A percentile compares a stretch with the other conserved stretches of the same genome.
Evolutionary conservation across 2,797 vertebrate genomes (phyloP).

Genomic region (Gephyroberyx darwinii): DNA sequence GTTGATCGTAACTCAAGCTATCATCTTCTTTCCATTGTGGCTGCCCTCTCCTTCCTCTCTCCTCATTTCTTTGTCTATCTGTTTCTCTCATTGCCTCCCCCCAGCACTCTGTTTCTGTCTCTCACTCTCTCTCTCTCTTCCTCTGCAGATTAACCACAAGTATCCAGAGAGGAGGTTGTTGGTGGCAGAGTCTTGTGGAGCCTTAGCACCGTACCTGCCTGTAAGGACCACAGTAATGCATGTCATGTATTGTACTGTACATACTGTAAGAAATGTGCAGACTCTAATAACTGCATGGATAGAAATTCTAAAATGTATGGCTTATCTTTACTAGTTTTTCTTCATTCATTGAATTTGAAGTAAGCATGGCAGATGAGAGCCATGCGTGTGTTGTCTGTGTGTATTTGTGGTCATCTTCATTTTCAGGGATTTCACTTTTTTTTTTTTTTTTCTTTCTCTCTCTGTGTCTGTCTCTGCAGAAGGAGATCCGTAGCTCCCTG

Average conservation of each 20-base stretch:
- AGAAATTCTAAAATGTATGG: not conserved
- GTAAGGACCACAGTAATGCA: constrained; percentile 80
- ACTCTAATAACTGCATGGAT: constrained; percentile 5
- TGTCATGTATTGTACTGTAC: not conserved
- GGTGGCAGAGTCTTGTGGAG: constrained; percentile 98
- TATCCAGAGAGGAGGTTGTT: constrained; percentile 97
- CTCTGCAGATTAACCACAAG: constrained; percentile 96
- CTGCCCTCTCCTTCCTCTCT: constrained; percentile 60
- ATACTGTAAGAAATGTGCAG: constrained; percentile 5
- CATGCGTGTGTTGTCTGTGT: not conserved
- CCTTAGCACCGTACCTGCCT: constrained; percentile 95
- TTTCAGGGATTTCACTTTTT: not conserved
- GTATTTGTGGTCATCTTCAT: not conserved
- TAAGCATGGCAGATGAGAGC: no score
- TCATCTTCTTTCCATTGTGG: constrained; percentile 69
- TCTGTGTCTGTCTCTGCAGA: constrained; percentile 79
- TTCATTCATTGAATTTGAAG: no score
- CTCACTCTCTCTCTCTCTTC: constrained; percentile 27
- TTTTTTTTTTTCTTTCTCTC: no score
- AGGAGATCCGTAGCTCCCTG: constrained; percentile 97
- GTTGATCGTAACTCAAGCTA: constrained; percentile 71
- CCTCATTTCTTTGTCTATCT: constrained; percentile 44
- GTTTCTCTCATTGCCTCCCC: constrained; percentile 34
- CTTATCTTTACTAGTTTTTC: not conserved
- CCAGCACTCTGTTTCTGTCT: constrained; percentile 19